Base-by-base conservation (phyloP, 2,797 vertebrate genomes). In the Pogoniulus pusillus region DNA sequence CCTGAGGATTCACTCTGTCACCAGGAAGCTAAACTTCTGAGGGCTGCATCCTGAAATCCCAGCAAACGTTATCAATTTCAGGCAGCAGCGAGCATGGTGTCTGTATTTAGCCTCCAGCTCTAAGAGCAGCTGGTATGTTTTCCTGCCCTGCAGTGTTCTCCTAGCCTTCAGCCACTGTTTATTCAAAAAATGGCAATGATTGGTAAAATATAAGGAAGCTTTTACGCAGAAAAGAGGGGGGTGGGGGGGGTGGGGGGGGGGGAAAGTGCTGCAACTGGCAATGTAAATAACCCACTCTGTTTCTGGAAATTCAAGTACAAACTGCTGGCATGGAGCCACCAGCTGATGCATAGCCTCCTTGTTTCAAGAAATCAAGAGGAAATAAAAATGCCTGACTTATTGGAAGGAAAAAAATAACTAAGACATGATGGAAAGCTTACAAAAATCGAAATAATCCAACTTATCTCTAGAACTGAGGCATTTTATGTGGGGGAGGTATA, bases 261-360 rank as follows among this genome's bases (percentile, higher is more conserved):
- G n/a, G n/a, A n/a, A 45, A 49, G 47, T 92, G 89, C 94, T 92
- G 91, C 83, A 96, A 92, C 70, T 79, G 45, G 77, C 77, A 92
- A 6, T 69, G 89, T 89, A 89, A 92, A 94, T 85, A 92, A 62
- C 47, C 69, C 8, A 0, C 11, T 17, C 51, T 69, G 57, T 79
- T 94, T 92, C 81, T 95, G 86, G 83, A 95, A 94, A 76, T 85
- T 37, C 39, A 54, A 90, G 91, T 72, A 93, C 90, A 87, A 57
- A 58, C 71, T 3, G 62, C 70, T 73, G 72, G 39, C 57, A 29
- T 10, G 8, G 71, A 47, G 49, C 77, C 89, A 81, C 91, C 91
- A 87, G 55, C 24, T 83, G 82, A 66, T 91, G 74, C 30, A 30
- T 13, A 47, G 71, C 49, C 78, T 71, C 87, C 39, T 78, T 81